phyloP scores from a whole-genome alignment of 2,113 vertebrate genomes.

The Monopterus albus region DNA sequence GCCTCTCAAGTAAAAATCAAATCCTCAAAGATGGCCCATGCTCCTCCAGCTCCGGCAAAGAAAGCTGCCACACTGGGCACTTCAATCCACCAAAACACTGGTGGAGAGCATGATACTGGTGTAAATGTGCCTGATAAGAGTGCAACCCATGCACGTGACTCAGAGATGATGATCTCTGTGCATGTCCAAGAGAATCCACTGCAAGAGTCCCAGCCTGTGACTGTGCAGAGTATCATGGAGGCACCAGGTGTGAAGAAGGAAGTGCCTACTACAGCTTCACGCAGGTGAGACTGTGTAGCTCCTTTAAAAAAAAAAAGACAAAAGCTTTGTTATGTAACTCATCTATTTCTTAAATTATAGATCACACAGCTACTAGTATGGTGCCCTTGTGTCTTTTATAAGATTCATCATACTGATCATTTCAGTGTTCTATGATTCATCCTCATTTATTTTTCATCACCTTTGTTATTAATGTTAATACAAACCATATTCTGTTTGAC shows the following conservation, averaged over 20 bases:
- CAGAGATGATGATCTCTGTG: conserved; percentile 52
- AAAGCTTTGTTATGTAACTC: not conserved
- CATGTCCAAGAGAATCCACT: conserved; percentile 80
- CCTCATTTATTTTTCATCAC: not conserved
- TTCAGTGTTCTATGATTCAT: not conserved
- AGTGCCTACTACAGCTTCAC: conserved; percentile 69
- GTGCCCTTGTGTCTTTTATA: not conserved
- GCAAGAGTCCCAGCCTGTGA: conserved; percentile 77
- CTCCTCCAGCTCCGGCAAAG: conserved; percentile 70
- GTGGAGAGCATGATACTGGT: not conserved
- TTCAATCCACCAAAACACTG: not conserved
- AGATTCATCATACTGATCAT: not conserved
- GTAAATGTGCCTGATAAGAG: not conserved
- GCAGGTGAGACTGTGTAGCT: conserved; percentile 60
- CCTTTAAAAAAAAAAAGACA: not conserved
- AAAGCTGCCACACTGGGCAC: not conserved
- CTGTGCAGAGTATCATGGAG: conserved; percentile 55
- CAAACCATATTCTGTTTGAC: not conserved
- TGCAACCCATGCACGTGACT: conserved; percentile 57
- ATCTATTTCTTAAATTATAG: not conserved
- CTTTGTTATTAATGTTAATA: not conserved
- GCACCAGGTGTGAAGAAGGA: conserved; percentile 58
- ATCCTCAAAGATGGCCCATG: conserved; percentile 64
- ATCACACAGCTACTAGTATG: not conserved
- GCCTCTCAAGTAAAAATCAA: conserved; percentile 36